phyloP scores from a whole-genome alignment of 2,113 vertebrate genomes.

The Ciconia boyciana region DNA sequence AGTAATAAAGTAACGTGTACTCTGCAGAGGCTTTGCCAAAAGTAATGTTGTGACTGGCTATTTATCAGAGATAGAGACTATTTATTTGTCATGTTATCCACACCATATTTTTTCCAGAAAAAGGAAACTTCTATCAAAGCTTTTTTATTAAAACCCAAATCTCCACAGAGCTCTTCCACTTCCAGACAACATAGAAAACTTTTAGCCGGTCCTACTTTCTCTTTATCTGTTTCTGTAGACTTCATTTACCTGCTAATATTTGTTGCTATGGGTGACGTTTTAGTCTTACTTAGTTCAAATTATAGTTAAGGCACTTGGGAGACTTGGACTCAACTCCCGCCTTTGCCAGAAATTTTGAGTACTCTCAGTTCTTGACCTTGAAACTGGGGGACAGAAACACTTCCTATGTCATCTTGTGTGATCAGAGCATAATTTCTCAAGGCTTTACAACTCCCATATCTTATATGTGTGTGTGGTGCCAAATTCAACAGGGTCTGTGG shows the following conservation, averaged over 20 bases:
- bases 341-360: neutral
- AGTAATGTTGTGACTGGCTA: neutral
- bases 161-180: neutral
- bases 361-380: neutral
- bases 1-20: neutral
- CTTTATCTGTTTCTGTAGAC: neutral
- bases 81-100: neutral
- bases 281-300: neutral
- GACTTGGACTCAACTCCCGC: neutral
- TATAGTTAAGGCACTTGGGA: neutral
- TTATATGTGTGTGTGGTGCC: neutral
- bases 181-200: neutral
- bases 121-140: neutral
- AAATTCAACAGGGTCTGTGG: neutral
- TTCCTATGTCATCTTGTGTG: neutral
- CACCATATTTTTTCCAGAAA: neutral
- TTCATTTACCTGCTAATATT: neutral
- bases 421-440: neutral
- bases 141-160: neutral
- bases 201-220: neutral
- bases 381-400: neutral
- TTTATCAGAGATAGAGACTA: neutral
- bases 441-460: neutral
- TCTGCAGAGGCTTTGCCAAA: neutral
- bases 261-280: neutral